These are phyloP conservation scores for Leptestheria dahalacensis DNA, from an alignment of 1,140 invertebrate species.

Conservation along the genomic window DNA sequence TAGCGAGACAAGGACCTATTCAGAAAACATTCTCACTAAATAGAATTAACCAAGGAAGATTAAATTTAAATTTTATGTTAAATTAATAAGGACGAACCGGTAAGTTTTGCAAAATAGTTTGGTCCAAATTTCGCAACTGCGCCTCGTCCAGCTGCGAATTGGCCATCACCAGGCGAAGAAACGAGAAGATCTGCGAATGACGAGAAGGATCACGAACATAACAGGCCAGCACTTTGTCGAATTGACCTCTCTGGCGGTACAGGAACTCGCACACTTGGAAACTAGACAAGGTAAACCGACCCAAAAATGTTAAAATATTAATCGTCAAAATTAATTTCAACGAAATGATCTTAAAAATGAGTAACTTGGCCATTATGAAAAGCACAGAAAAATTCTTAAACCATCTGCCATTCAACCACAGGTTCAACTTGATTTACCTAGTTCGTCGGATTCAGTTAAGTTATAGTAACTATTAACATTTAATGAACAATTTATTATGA, in stretches of 20 bases:
- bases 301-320: too few species aligned
- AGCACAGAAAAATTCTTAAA: too few species aligned
- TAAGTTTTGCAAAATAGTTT: slow-evolving; percentile 16
- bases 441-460: too few species aligned
- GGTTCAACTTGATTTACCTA: too few species aligned
- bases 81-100: slow-evolving; percentile 16
- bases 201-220: slow-evolving; percentile 39
- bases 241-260: slow-evolving; percentile 38
- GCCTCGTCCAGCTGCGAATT: not conserved
- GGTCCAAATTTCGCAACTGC: slow-evolving; percentile 9
- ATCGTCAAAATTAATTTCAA: too few species aligned
- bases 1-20: slow-evolving; percentile 31
- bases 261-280: slow-evolving; percentile 45
- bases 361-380: too few species aligned
- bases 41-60: slow-evolving; percentile 4
- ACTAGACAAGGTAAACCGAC: too few species aligned
- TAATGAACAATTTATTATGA: slow-evolving; percentile 16
- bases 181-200: slow-evolving; percentile 30
- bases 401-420: too few species aligned
- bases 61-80: slow-evolving; percentile 15
- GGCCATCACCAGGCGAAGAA: slow-evolving; percentile 24
- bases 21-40: slow-evolving; percentile 10
- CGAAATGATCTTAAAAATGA: too few species aligned
- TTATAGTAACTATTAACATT: slow-evolving; percentile 15
- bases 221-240: slow-evolving; percentile 39